Evolutionary conservation across 2,888 invertebrate genomes (phyloP), one percentile per base, ranked within the genome.

Genomic region (Bugulina stolonifera): DNA sequence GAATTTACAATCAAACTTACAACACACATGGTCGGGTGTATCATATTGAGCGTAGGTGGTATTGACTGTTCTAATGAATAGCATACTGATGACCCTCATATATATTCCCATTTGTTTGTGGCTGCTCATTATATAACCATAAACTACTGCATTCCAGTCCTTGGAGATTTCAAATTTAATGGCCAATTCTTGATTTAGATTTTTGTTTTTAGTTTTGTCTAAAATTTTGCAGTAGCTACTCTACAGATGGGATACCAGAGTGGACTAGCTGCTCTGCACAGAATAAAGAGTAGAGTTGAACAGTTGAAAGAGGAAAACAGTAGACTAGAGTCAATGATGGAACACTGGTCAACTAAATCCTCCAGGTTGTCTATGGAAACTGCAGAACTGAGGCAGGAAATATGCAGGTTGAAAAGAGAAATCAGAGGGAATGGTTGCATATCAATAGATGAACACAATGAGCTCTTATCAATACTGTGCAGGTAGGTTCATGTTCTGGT

Each of bases 381-480:
- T 18, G 32, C 32, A 32, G 5, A 32, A 14, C 32, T 64, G 29
- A 22, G 34, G 32, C 64, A 64, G 64, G 32, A 64, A 64, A n/a
- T 64, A 32, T 27, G 27, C 32, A 64, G 27, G 2, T 34, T 64
- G 64, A 25, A 32, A 34, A 27, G 5, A 2, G 32, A 64, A 34
- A 22, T 64, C 3, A 64, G 32, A 64, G n/a, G n/a, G n/a, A 64
- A 14, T 5, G 64, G 64, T 10, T 64, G 25, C 22, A 32, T 64
- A 10, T 29, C 64, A 5, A 32, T 64, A 32, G 64, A 64, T 29
- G 64, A 64, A n/a, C 64, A 64, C 32, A 64, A 64, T 29, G 64
- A 64, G 64, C 32, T 64, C 5, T 29, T 64, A 34, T 22, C 22
- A 29, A 14, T 32, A 27, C 34, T 64, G 29, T 64, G 64, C n/a